These are phyloP conservation scores for Coleophora deauratella DNA, from an alignment of 2,888 invertebrate genomes.

Conservation along the genomic window DNA sequence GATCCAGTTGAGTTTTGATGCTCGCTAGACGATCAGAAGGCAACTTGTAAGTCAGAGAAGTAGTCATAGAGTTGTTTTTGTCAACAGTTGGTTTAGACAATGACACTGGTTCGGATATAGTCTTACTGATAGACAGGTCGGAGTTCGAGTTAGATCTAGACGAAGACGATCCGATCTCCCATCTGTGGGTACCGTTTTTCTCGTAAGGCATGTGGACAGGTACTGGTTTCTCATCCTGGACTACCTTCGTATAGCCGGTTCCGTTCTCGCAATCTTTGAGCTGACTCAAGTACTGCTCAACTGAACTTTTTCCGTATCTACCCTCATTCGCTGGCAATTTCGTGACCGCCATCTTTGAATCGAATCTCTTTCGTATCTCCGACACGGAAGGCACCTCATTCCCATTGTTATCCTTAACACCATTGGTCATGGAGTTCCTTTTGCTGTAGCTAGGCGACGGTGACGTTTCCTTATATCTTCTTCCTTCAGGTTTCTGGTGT, in stretches of 20 bases:
- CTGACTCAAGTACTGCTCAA: conserved; percentile 56
- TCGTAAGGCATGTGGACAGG: conserved; percentile 64
- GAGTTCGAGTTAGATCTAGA: conserved; percentile 58
- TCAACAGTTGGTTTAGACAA: conserved; percentile 47
- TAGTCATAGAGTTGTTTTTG: conserved; percentile 45
- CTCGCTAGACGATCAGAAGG: conserved; percentile 59
- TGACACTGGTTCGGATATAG: conserved; percentile 58
- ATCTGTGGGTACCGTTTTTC: conserved; percentile 49
- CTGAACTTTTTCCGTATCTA: conserved; percentile 42
- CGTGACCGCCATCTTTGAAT: conserved; percentile 65
- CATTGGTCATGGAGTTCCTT: conserved; percentile 52
- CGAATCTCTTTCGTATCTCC: conserved; percentile 74
- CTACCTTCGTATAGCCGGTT: conserved; percentile 48
- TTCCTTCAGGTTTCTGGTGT: conserved; percentile 60
- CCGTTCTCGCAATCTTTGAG: conserved; percentile 61
- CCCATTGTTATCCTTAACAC: conserved; percentile 73
- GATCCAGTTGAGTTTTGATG: conserved; percentile 65
- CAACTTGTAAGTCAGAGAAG: conserved; percentile 48
- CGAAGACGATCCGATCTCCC: conserved; percentile 45
- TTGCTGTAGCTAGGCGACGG: conserved; percentile 52
- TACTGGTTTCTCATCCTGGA: conserved; percentile 59
- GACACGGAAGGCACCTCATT: conserved; percentile 74
- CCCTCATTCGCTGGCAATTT: conserved; percentile 59
- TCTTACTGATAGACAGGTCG: conserved; percentile 59
- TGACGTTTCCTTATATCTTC: conserved; percentile 58